These are phyloP conservation scores for Ophiodon elongatus DNA, from an alignment of 2,113 vertebrate species.

Conservation along the genomic window DNA sequence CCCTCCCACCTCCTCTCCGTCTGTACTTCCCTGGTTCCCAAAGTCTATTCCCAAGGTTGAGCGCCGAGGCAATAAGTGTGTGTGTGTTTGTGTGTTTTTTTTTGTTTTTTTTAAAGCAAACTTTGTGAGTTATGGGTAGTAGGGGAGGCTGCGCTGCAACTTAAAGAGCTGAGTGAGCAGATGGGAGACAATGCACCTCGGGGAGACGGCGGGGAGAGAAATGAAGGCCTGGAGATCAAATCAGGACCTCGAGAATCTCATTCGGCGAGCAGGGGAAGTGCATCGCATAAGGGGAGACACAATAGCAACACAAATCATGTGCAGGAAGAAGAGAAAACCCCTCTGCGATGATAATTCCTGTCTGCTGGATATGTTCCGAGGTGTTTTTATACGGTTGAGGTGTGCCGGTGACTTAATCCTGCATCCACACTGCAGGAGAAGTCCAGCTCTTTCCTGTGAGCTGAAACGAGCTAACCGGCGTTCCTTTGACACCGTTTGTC, in stretches of 20 bases:
- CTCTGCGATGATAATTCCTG: slow-evolving; percentile 28
- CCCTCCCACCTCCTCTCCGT: slow-evolving; percentile 25
- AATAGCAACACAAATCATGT: slow-evolving; percentile 39
- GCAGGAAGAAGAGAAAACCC: slow-evolving; percentile 1
- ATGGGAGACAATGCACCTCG: slow-evolving; percentile 67
- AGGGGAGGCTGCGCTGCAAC: slow-evolving; percentile 47
- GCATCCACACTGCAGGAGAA: neutral
- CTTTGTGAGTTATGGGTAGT: slow-evolving; percentile 72
- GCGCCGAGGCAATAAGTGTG: slow-evolving; percentile 52
- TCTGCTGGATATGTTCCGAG: slow-evolving; percentile 29
- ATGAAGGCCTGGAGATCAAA: slow-evolving; percentile 74
- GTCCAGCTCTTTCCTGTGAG: neutral
- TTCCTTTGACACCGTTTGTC: neutral
- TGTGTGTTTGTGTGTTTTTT: slow-evolving; percentile 26
- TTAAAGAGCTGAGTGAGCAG: slow-evolving; percentile 76
- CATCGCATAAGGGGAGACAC: slow-evolving; percentile 24
- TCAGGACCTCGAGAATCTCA: slow-evolving; percentile 62
- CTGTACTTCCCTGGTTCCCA: slow-evolving; percentile 50
- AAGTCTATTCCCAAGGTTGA: slow-evolving; percentile 73
- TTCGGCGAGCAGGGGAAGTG: slow-evolving; percentile 44
- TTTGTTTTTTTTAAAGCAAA: slow-evolving; percentile 65
- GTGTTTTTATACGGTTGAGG: slow-evolving; percentile 34
- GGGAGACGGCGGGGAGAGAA: slow-evolving; percentile 63
- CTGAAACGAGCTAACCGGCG: neutral
- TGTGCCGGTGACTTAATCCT: slow-evolving; percentile 31